Base-by-base conservation (phyloP, 2,797 vertebrate species). In the Halcyon chelicuti region DNA sequence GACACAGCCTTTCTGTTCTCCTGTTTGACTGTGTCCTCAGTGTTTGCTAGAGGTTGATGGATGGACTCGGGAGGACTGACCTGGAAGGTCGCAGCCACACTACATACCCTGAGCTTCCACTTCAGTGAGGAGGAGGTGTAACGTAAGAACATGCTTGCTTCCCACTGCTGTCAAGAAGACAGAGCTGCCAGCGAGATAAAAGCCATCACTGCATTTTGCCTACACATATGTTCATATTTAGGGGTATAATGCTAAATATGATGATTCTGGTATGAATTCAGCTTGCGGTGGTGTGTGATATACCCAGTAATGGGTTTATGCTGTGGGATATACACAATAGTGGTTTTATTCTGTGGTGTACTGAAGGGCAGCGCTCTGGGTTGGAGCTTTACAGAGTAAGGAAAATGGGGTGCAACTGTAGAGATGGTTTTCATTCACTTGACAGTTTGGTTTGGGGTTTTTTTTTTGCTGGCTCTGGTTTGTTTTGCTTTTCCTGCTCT, bases 341-440 rank as follows among this genome's bases (percentile, higher is more conserved):
- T 14, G 73, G 67, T 13, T 82, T 85, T 71, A 12, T 85, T 90
- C 71, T 65, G 83, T 18, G 70, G 14, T 4, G 1, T 37, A 7
- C 0, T 76, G 55, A 58, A 77, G 66, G 66, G 62, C 79, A 86
- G 31, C 0, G 0, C 22, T 84, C 44, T 46, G 46, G 25, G 33
- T 9, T 39, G 72, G 68, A 77, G 49, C 17, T 6, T 10, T 54
- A 13, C 20, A 40, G 60, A 28, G 39, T 7, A 19, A 40, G 62
- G 66, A 85, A 51, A 40, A 58, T 14, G 14, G 37, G 33, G 39
- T 75, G 20, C 66, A 31, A 44, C 25, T n/a, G 57, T 57, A 14
- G 77, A 77, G 63, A 13, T 92, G 76, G 52, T 82, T 96, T 95
- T 76, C 83, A 82, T 89, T 96, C 93, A 58, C 86, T 92, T 76